Evolutionary conservation across 30 jellyfish, hydroid and myxozoan species (phyloP), one percentile per base, ranked within the genome.

Genomic region (Nemopilema nomurai): DNA sequence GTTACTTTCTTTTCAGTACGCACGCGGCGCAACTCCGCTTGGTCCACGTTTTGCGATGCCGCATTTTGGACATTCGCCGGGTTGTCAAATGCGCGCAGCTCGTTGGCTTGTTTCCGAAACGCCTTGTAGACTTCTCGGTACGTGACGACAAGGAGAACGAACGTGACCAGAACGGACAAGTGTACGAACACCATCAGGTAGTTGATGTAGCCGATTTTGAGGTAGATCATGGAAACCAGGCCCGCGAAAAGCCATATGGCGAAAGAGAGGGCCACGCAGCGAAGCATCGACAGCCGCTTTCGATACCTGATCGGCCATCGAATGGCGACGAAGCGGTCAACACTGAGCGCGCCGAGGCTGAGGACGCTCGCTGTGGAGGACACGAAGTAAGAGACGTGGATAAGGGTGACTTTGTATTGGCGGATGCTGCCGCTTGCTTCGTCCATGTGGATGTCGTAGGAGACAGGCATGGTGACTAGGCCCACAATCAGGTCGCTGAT

Each of bases 1-100:
- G 96, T 91, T 23, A 91, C 90, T 69, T 80, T 80, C 90, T 86
- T 91, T 69, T 91, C 97, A n/a, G 79, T 66, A 18, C 80, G 77
- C 22, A 86, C 71, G 1, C 89, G 90, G 29, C 89, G 78, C 21
- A 67, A 64, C 22, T 79, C 87, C 76, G 62, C 1, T 0, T 79
- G 88, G 22, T 69, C 62, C 31, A 25, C 20, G 7, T 49, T 53
- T 27, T 66, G 88, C 25, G 66, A 22, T 31, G 20, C 18, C 49
- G 23, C 74, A 66, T 28, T 51, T 20, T 62, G 71, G 69, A 49
- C 57, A 28, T 76, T 26, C 19, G 33, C 75, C 16, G 87, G 26
- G 28, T 63, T 41, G 28, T 62, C 57, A 53, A 73, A 25, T 13
- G 62, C 76, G 27, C 88, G 79, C 29, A 87, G 57, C n/a, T 16